phyloP scores from a whole-genome alignment of 2,888 invertebrate genomes.

The Vannuccia rotundouncinata region DNA sequence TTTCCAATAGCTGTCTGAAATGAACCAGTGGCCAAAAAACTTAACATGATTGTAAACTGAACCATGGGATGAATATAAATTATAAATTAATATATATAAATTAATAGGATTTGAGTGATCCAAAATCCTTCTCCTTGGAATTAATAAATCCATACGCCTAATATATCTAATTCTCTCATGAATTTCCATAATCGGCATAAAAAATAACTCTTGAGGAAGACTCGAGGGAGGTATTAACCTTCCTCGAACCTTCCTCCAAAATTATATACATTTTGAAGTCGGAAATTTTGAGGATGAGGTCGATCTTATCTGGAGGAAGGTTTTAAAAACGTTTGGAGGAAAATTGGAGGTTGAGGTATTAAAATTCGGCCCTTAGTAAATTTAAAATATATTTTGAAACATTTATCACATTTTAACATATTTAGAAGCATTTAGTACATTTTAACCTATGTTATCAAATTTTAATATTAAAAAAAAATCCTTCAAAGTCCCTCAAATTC shows the following conservation, averaged over 20 bases:
- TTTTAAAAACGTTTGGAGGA: not conserved
- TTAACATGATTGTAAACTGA: not conserved
- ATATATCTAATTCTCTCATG: not conserved
- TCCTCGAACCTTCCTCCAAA: not conserved
- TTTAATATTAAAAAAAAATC: too few species aligned
- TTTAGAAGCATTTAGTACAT: too few species aligned
- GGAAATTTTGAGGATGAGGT: not conserved
- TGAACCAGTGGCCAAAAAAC: constrained; percentile 14
- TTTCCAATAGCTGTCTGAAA: constrained; percentile 13
- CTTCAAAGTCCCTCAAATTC: too few species aligned
- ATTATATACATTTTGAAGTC: not conserved
- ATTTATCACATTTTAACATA: too few species aligned
- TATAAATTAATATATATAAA: not conserved
- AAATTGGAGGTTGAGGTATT: not conserved
- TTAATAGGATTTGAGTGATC: not conserved
- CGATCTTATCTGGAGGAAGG: not conserved
- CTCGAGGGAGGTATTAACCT: not conserved
- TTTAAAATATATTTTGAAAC: too few species aligned
- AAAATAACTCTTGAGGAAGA: not conserved
- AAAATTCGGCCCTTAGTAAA: not conserved
- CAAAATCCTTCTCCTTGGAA: not conserved
- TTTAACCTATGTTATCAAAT: too few species aligned
- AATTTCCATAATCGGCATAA: not conserved
- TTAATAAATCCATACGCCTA: not conserved
- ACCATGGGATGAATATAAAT: constrained; percentile 4